Percentiles rank a stretch among this genome's conserved stretches.
These are phyloP conservation scores for Sciaenops ocellatus DNA, from an alignment of 2,797 vertebrate genomes.

Conservation along the genomic window DNA sequence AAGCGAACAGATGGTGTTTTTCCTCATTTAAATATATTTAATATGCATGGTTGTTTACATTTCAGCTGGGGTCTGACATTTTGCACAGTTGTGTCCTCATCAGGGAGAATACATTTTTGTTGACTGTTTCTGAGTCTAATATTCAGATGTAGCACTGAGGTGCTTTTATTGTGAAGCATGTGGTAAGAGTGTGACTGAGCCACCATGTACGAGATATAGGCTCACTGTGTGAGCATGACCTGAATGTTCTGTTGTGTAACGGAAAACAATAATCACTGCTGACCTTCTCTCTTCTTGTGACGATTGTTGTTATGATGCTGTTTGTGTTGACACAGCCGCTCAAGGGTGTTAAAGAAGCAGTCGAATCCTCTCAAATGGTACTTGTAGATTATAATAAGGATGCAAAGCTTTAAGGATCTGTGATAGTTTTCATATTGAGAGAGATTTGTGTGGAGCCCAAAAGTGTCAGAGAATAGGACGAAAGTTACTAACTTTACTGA, in stretches of 20 bases:
- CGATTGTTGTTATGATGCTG: conserved; percentile 79
- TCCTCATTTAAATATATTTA: conserved; percentile 34
- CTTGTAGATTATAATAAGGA: background rate
- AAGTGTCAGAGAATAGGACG: conserved; percentile 22
- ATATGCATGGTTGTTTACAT: conserved; percentile 67
- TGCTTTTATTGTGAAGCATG: conserved; percentile 71
- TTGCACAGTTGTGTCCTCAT: conserved; percentile 58
- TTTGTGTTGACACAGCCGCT: conserved; percentile 74
- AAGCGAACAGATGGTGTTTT: conserved; percentile 20
- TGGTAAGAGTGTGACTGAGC: conserved; percentile 61
- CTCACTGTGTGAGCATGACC: conserved; percentile 79
- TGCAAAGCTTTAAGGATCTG: conserved; percentile 5
- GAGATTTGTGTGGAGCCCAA: conserved; percentile 51
- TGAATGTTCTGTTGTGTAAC: conserved; percentile 55
- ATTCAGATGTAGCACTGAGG: conserved; percentile 57
- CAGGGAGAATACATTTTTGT: conserved; percentile 53
- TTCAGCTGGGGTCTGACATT: conserved; percentile 52
- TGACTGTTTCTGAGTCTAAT: conserved; percentile 42
- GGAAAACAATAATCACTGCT: conserved; percentile 36
- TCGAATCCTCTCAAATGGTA: conserved; percentile 30
- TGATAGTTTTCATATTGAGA: conserved; percentile 31
- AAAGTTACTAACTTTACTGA: conserved; percentile 38
- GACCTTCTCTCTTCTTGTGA: conserved; percentile 72
- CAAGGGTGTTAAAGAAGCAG: conserved; percentile 41
- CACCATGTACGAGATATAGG: conserved; percentile 57